Evolutionary conservation across 2,888 invertebrate species (phyloP), one percentile per base, ranked within the genome.

Genomic region (Drosophila kuntzei): DNA sequence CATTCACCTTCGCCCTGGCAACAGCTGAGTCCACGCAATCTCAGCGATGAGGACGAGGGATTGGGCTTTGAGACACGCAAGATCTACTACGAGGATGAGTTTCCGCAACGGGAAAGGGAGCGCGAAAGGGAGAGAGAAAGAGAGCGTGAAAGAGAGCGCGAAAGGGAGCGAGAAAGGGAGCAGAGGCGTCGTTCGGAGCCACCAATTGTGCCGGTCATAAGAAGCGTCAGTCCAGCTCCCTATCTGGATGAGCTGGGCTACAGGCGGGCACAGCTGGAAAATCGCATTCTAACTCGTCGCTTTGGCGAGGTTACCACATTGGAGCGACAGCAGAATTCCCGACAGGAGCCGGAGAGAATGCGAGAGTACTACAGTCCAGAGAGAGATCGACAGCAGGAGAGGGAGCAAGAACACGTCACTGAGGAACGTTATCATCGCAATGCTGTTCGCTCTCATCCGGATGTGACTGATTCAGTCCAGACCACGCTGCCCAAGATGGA

Each of bases 11-110:
- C 91, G 5, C 91, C 91, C 2, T 92, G 91, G 91, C 91, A 91
- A 47, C 91, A 91, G 55, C 58, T 91, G 0, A 91, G 91, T 71
- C 91, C 91, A 0, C 90, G 92, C 6, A 92, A 92, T 64, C 83
- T 92, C 60, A 96, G 96, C 11, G 96, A 96, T 89, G 96, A 96
- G 89, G 96, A 96, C 77, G 96, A 96, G 91, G 96, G 96, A 0
- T 91, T 96, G n/a, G 96, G 96, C 1, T 94, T 95, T 60, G 96
- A 96, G 89, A 90, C 90, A 0, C 89, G 92, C 81, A 93, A 90
- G 71, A 92, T 93, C 49, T 93, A 93, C 61, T 93, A 93, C 53
- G 93, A 93, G 34, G 91, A 91, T 9, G 82, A 86, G 20, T 77
- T 77, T 0, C 27, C 50, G 3, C 32, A 39, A 12, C 36, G 57